phyloP scores from a whole-genome alignment of 2,113 vertebrate species.

The Phylloscopus trochilus region DNA sequence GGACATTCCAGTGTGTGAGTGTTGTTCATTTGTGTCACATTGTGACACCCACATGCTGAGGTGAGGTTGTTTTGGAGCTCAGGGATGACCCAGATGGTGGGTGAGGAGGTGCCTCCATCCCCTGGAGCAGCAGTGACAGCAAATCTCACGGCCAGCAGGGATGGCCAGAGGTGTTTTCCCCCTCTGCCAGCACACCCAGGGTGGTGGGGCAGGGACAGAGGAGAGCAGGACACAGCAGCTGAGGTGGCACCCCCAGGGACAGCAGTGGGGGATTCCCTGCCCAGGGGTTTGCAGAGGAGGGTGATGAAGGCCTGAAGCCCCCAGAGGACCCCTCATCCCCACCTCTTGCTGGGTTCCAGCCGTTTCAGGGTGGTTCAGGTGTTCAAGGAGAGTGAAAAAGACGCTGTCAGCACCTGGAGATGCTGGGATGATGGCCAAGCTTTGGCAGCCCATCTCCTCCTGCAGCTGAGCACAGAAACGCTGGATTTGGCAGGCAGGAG shows the following conservation, averaged over 20 bases:
- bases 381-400: too few species aligned
- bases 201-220: too few species aligned
- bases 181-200: background rate
- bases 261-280: background rate
- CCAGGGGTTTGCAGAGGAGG: background rate
- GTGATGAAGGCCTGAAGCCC: background rate
- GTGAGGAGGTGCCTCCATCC: rapidly evolving
- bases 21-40: too few species aligned
- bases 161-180: rapidly evolving
- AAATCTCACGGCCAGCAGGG: rapidly evolving
- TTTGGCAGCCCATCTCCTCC: background rate
- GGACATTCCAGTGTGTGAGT: too few species aligned
- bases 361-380: background rate
- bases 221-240: background rate
- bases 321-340: rapidly evolving
- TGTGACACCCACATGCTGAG: background rate
- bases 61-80: rapidly evolving
- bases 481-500: background rate
- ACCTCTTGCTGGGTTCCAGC: background rate
- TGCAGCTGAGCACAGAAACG: rapidly evolving
- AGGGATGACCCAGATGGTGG: rapidly evolving
- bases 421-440: too few species aligned
- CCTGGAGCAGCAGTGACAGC: background rate
- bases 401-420: rapidly evolving
- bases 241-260: background rate